Conservation (phyloP, 2,113 vertebrate species). For the Sialia sialis region DNA sequence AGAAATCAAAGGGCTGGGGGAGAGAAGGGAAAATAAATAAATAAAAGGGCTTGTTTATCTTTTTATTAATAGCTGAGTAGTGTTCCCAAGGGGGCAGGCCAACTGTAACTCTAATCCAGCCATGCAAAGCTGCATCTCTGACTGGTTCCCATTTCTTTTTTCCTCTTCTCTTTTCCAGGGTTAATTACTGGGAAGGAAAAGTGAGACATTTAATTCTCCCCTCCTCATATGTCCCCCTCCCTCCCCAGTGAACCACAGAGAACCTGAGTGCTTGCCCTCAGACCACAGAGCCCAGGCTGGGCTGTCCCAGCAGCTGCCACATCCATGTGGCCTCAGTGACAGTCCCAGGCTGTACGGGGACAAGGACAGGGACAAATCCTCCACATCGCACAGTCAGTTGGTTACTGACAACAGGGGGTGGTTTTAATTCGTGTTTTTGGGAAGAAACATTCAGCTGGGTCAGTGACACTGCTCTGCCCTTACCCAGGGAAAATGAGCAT, state of each 20-base stretch:
- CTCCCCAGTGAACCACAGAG: background rate
- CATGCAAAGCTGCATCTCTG: background rate
- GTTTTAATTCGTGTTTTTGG: conserved; percentile 11
- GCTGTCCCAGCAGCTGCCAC: background rate
- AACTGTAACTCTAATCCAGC: conserved; percentile 44
- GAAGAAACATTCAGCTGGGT: background rate
- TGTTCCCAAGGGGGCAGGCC: conserved; percentile 19
- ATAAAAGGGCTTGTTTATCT: conserved; percentile 52
- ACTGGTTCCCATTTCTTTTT: background rate
- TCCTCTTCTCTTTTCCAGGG: background rate
- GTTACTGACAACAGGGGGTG: background rate
- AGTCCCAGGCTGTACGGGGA: background rate
- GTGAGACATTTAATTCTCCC: background rate
- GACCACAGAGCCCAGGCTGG: background rate
- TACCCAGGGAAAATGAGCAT: background rate
- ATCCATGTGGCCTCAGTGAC: background rate
- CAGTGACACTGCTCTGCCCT: background rate
- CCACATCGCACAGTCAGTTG: accelerated
- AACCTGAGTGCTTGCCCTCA: background rate
- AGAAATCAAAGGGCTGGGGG: conserved; percentile 38
- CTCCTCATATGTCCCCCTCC: background rate
- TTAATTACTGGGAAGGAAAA: conserved; percentile 34
- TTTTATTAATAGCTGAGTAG: conserved; percentile 52
- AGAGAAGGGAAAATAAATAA: conserved; percentile 44
- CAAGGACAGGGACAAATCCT: background rate